Evolutionary conservation across 2,888 invertebrate genomes (phyloP).

Genomic region (Meteorus cinctellus): DNA sequence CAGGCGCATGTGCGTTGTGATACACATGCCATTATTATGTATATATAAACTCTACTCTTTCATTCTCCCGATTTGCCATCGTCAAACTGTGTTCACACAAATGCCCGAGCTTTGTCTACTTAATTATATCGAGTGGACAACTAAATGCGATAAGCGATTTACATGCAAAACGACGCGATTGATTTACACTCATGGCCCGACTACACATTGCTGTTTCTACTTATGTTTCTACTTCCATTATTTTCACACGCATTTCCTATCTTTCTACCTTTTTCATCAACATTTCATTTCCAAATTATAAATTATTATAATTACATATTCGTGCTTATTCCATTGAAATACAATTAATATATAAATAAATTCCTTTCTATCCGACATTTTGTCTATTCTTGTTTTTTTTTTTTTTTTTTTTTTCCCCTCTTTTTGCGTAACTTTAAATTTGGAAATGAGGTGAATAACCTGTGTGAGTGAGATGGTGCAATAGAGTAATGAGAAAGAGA

Average conservation of each 20-base stretch:
- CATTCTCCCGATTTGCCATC: slow-evolving; percentile 16
- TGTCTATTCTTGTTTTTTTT: slow-evolving; percentile 4
- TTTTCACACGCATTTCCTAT: neutral
- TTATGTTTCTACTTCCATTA: neutral
- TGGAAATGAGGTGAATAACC: slow-evolving; percentile 48
- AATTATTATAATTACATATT: neutral
- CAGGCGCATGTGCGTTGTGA: slow-evolving; percentile 39
- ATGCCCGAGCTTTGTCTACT: slow-evolving; percentile 57
- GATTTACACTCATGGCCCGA: slow-evolving; percentile 64
- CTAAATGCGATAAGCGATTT: slow-evolving; percentile 72
- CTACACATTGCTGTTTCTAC: slow-evolving; percentile 32
- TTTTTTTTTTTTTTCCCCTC: slow-evolving; percentile 14
- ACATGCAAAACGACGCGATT: slow-evolving; percentile 68
- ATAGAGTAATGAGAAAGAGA: slow-evolving; percentile 30
- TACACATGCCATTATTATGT: slow-evolving; percentile 13
- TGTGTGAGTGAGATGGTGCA: slow-evolving; percentile 23
- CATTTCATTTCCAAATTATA: no score
- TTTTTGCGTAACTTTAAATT: slow-evolving; percentile 25
- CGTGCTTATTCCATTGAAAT: neutral
- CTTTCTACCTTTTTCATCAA: no score
- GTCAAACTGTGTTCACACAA: slow-evolving; percentile 20
- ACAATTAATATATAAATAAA: neutral
- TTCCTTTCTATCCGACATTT: neutral
- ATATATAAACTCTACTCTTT: slow-evolving; percentile 15
- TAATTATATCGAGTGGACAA: slow-evolving; percentile 72